These are phyloP conservation scores for Suncus etruscus DNA, from an alignment of 2,113 vertebrate species.

Conservation along the genomic window DNA sequence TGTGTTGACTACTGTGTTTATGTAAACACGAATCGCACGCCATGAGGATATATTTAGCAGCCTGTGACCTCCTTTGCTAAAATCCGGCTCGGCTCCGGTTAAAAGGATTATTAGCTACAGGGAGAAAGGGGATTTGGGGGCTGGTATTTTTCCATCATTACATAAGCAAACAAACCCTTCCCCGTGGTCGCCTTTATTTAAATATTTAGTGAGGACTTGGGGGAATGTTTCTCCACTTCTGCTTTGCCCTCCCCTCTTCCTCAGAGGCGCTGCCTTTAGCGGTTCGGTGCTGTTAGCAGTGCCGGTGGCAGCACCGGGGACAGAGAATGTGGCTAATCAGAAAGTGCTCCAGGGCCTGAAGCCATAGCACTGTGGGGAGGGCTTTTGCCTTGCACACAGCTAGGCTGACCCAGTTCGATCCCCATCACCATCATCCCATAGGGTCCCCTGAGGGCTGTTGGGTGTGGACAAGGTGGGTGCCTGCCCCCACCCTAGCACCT, in stretches of 20 bases:
- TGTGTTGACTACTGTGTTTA: constrained; percentile 5
- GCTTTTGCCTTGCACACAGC: too few relatives aligned
- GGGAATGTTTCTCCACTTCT: neutral
- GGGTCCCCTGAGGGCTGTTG: too few relatives aligned
- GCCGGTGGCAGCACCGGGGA: too few relatives aligned
- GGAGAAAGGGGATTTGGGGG: neutral
- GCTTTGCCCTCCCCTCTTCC: neutral
- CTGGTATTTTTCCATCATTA: constrained; percentile 62
- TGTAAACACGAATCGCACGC: neutral
- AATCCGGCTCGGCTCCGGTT: constrained; percentile 39
- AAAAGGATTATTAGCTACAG: constrained; percentile 59
- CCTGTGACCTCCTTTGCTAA: constrained; percentile 69
- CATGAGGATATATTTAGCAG: constrained; percentile 16
- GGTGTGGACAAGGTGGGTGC: too few relatives aligned
- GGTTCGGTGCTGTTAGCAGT: neutral
- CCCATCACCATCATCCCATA: too few relatives aligned
- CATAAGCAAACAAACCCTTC: constrained; percentile 42
- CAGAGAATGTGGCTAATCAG: too few relatives aligned
- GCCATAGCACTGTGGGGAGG: too few relatives aligned
- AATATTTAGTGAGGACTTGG: neutral
- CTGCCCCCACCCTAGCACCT: too few relatives aligned
- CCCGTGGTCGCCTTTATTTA: neutral
- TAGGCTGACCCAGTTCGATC: too few relatives aligned
- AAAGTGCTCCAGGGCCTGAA: too few relatives aligned
- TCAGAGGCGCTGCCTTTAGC: neutral